These are phyloP conservation scores for Luscinia megarhynchos DNA, from an alignment of 2,797 vertebrate species.

Conservation along the genomic window DNA sequence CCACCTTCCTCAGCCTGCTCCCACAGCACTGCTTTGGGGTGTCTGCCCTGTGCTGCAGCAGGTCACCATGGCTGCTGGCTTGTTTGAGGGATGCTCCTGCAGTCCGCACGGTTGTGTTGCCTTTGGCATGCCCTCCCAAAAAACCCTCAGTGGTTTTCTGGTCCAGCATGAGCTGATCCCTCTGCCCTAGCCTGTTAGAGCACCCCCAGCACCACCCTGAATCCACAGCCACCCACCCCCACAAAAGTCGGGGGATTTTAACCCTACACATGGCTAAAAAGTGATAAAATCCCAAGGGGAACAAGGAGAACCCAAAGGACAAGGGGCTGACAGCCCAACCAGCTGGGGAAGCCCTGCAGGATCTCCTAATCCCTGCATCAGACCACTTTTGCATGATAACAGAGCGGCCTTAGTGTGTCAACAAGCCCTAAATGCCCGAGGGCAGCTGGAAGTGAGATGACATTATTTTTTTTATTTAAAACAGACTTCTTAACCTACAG, in stretches of 20 bases:
- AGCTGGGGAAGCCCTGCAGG: slow-evolving; percentile 26
- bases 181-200: not conserved
- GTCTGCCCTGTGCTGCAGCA: not conserved
- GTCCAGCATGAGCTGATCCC: not conserved
- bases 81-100: not conserved
- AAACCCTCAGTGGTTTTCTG: not conserved
- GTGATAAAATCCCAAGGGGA: not conserved
- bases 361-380: not conserved
- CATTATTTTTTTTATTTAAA: slow-evolving; percentile 49
- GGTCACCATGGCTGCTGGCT: not conserved
- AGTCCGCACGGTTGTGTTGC: fast-evolving
- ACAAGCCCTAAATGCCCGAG: slow-evolving; percentile 14
- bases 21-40: not conserved
- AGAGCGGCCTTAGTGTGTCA: slow-evolving; percentile 26
- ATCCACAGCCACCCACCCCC: not conserved
- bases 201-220: not conserved
- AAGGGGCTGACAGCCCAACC: not conserved
- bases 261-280: fast-evolving
- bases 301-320: not conserved
- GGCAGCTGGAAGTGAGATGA: slow-evolving; percentile 46
- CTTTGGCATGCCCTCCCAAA: not conserved
- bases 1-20: not conserved
- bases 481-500: slow-evolving; percentile 60
- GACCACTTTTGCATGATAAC: not conserved
- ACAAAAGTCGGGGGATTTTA: not conserved